Base-by-base conservation (phyloP, 1,140 invertebrate species). In the Thrips palmi region DNA sequence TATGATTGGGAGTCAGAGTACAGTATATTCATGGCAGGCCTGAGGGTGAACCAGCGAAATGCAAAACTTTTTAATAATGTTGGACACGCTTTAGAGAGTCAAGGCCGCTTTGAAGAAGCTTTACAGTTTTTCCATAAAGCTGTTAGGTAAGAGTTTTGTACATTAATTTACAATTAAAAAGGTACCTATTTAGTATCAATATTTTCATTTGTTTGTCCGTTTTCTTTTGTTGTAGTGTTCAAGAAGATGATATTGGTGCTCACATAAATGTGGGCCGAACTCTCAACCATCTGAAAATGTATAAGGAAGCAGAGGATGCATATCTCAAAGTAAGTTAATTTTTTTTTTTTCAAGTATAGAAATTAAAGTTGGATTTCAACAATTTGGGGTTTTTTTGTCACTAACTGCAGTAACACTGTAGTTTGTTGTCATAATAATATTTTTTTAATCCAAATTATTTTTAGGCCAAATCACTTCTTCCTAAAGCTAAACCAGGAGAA, bases 61-160 rank as follows among this genome's bases (percentile, higher is more conserved):
- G 91, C 89, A 2, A 96, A 96, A 59, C 62, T 96, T 2, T 94
- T 88, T 60, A 97, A 96, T 59, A 96, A 96, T 59, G 88, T 97
- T 1, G 92, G 91, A 0, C 88, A 94, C 57, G 86, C 89, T 0
- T 60, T 94, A 31, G 91, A 96, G 62, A 78, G 78, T 34, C 75
- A 86, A 47, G 74, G 77, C 1, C 68, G 71, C 18, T 91, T 78
- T 52, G 64, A 70, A 17, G 85, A 92, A 55, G 92, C 91, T 1
- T 60, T 97, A 18, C 66, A 74, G 41, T 94, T 88, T 58, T 96
- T 94, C 52, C 74, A 85, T 50, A 86, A 85, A 49, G 91, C 91
- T 7, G 86, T 88, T 11, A 62, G 57, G 69, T 71, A 51, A 42
- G 52, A 48, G 14, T 32, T 34, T 28, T 12, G 10, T 36, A 5